Conservation (phyloP, 2,888 invertebrate species). For the Portevinia maculata region DNA sequence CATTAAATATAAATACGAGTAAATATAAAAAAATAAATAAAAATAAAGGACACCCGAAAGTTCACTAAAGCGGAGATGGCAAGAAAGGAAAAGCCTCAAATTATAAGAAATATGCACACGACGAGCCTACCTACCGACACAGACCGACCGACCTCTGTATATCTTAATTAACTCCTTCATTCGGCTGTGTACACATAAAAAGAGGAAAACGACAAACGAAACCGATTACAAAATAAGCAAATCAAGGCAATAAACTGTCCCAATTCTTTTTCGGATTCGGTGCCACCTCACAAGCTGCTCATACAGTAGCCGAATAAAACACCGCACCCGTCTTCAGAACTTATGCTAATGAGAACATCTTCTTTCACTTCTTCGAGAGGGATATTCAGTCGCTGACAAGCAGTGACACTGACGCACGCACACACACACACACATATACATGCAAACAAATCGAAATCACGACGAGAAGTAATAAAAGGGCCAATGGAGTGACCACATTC, state of each 20-base stretch:
- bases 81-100: conserved; percentile 30
- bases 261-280: conserved; percentile 59
- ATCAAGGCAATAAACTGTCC: conserved; percentile 73
- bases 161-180: conserved; percentile 73
- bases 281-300: conserved; percentile 73
- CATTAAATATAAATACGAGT: too few species aligned
- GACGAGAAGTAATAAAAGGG: conserved; percentile 73
- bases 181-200: conserved; percentile 36
- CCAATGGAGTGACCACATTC: conserved; percentile 71
- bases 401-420: conserved; percentile 65
- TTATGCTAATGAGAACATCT: conserved; percentile 74
- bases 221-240: conserved; percentile 73
- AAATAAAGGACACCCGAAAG: conserved; percentile 31
- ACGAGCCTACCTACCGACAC: neutral
- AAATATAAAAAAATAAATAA: conserved; percentile 8
- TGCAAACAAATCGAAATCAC: conserved; percentile 34
- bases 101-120: conserved; percentile 42
- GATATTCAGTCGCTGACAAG: conserved; percentile 37
- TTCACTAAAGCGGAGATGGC: conserved; percentile 1
- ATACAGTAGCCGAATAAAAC: conserved; percentile 73
- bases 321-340: conserved; percentile 50
- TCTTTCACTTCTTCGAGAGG: conserved; percentile 44
- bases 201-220: conserved; percentile 32
- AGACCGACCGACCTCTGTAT: conserved; percentile 57
- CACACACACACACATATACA: conserved; percentile 12